Base-by-base conservation (phyloP, 2,888 invertebrate genomes). In the Patella depressa region DNA sequence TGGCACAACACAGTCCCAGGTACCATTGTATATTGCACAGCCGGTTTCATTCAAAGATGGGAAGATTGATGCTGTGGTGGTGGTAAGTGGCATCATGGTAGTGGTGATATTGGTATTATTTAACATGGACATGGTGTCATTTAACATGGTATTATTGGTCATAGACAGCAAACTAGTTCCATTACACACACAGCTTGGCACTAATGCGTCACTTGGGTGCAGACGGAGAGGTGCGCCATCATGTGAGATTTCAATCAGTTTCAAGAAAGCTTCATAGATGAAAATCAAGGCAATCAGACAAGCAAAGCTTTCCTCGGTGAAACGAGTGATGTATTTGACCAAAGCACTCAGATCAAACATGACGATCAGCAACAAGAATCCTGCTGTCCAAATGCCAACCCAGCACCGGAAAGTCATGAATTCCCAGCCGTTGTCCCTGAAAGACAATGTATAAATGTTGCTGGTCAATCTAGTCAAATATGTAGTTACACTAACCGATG, bases 281-380 rank as follows among this genome's bases (percentile, higher is more conserved):
- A 99, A 99, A 90, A 99, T 99, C 89, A 99, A 96, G 57, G 98
- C 98, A 90, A 99, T 99, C 45, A 99, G 93, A 2, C 97, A 97
- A 19, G 99, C 98, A 90, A 99, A 99, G 91, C 98, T 98, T 92
- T 99, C 98, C 92, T 99, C 98, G 0, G 99, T 99, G 91, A 99
- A 99, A 83, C 98, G 94, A 15, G 99, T 99, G 85, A 99, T 99
- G 91, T 98, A 98, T 90, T 98, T 97, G 34, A 99, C 98, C 77
- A 98, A 93, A 71, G 98, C 97, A 90, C 97, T 97, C 11, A 98
- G 97, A 92, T 99, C 99, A 65, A 98, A 94, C 2, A 97, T 98
- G 55, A 98, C 97, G 85, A 99, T 93, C 74, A 96, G 93, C 73
- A 99, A 82, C 80, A 98, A 93, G 89, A 98, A 96, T 19, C 96